These are phyloP conservation scores for Thamnophis elegans DNA, from an alignment of 2,797 vertebrate species.

Conservation along the genomic window DNA sequence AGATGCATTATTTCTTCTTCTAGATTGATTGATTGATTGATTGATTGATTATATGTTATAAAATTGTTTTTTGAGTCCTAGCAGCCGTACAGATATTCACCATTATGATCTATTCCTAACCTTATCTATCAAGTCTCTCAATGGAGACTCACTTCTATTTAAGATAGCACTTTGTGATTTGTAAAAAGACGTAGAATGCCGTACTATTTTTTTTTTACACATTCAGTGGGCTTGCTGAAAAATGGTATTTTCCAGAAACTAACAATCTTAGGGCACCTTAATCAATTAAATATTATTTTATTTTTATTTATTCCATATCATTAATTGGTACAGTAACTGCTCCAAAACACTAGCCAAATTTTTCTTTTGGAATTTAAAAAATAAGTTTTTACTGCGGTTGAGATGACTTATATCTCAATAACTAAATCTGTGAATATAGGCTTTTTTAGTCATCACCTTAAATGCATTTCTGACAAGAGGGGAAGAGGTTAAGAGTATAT, in stretches of 20 bases:
- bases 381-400: background rate
- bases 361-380: background rate
- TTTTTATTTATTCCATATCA: background rate
- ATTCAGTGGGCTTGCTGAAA: background rate
- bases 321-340: background rate
- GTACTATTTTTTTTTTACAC: fast-evolving
- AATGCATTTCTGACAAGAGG: no score
- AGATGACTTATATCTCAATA: background rate
- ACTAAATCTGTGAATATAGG: background rate
- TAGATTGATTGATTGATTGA: background rate
- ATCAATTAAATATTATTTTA: background rate
- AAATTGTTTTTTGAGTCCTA: background rate
- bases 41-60: background rate
- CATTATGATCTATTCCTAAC: background rate
- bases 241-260: background rate
- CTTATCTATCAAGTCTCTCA: background rate
- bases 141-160: background rate
- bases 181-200: no score
- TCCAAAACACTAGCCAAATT: background rate
- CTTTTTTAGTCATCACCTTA: background rate
- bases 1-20: background rate
- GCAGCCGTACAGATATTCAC: background rate
- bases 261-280: background rate
- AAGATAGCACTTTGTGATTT: background rate
- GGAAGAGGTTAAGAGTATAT: no score